Conservation (phyloP, 2,797 vertebrate genomes). For the Oryzias dopingdopingensis region DNA sequence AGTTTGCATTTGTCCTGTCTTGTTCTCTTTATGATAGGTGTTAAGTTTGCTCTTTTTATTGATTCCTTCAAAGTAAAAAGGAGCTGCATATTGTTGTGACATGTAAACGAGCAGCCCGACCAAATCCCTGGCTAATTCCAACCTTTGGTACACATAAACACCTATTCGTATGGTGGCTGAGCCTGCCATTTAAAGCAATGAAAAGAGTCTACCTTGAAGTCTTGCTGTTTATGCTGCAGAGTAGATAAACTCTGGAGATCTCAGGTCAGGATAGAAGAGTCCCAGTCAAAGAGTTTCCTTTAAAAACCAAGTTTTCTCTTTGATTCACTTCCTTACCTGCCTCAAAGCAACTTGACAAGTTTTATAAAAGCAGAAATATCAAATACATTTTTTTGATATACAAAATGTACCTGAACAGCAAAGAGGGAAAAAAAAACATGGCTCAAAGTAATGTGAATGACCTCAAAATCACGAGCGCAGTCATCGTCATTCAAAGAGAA, state of each 20-base stretch:
- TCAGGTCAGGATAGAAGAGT: background rate
- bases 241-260: background rate
- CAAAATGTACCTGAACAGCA: slow-evolving; percentile 27
- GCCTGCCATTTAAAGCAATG: no score
- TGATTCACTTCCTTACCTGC: slow-evolving; percentile 52
- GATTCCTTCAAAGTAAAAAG: no score
- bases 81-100: no score
- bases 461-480: slow-evolving; percentile 38
- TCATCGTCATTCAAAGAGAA: slow-evolving; percentile 32
- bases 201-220: background rate
- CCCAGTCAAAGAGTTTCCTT: background rate
- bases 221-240: background rate
- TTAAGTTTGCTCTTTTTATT: no score
- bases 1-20: no score
- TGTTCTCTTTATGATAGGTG: no score
- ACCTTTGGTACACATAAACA: no score
- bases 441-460: slow-evolving; percentile 40
- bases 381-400: slow-evolving; percentile 45
- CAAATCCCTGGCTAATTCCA: no score
- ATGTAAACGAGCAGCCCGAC: no score
- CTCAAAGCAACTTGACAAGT: slow-evolving; percentile 20
- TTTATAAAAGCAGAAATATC: slow-evolving; percentile 39
- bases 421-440: slow-evolving; percentile 27
- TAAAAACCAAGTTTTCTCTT: slow-evolving; percentile 12
- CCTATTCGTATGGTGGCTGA: no score